Evolutionary conservation across 2,113 vertebrate genomes (phyloP), one percentile per base, ranked within the genome.

Genomic region (Leucopsar rothschildi): DNA sequence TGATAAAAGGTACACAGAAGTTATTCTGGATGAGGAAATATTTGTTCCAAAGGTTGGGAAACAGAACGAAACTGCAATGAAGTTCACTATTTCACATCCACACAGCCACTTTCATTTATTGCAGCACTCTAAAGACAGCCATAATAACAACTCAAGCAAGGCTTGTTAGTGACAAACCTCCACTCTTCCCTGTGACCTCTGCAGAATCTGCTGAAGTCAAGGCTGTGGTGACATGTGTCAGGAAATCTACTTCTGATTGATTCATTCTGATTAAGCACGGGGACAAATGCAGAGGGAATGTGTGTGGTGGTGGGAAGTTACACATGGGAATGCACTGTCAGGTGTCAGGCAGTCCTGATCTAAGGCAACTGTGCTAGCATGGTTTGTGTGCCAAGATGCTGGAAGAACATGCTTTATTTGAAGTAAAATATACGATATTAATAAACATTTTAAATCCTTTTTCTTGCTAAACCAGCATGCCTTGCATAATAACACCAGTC

Each of bases 111-210:
- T 23, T 66, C 57, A 83, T 76, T 95, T 92, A 84, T 82, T 86
- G 86, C 40, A 23, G 40, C 35, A 39, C 64, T 78, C 35, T 37
- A 76, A 52, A 52, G 73, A 40, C 10, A 94, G 61, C 49, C 52
- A 45, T 75, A 89, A 95, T 22, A 91, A 56, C 11, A 79, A 92
- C 61, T 82, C 69, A 94, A 92, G n/a, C 37, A 85, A 95, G 65
- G 68, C 15, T 71, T 81, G 78, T 53, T 78, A 63, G n/a, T 69
- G 52, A 56, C 61, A 50, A 93, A 81, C 12, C n/a, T 63, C 53
- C 45, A 23, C 64, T 71, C 88, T 76, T 79, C 82, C 35, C 68
- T 64, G 71, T 93, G 65, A 94, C 59, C 66, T 78, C 92, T 72
- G 60, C 24, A 71, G 73, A 96, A n/a, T 18, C 90, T 59, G 40